These are phyloP conservation scores for Sinosuthora webbiana DNA, from an alignment of 2,113 vertebrate genomes.

Conservation along the genomic window DNA sequence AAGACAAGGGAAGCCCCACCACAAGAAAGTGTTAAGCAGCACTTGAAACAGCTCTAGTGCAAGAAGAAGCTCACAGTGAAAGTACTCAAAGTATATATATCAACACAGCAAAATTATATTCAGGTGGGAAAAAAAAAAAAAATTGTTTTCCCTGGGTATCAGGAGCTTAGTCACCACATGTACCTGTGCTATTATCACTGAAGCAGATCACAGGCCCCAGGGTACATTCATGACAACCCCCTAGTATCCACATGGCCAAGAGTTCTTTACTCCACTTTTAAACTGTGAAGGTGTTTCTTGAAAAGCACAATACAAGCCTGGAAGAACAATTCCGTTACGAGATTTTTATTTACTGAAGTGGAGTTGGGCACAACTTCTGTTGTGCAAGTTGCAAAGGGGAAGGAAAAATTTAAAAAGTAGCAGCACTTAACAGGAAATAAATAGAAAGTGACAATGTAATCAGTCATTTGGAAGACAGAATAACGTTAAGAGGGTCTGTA, in stretches of 20 bases:
- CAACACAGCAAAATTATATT: not conserved
- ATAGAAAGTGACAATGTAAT: not conserved
- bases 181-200: not conserved
- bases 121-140: not conserved
- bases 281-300: not conserved
- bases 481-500: not conserved
- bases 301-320: not conserved
- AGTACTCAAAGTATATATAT: not conserved
- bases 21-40: not conserved
- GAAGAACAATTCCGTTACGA: not conserved
- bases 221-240: not conserved
- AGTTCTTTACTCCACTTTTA: not conserved
- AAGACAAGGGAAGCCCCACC: not conserved
- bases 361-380: not conserved
- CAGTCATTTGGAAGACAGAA: not conserved
- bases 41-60: not conserved
- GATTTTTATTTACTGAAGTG: not conserved
- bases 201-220: not conserved
- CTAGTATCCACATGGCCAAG: not conserved
- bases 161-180: not conserved
- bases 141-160: not conserved
- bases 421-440: not conserved
- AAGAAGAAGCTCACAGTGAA: not conserved
- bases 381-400: not conserved
- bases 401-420: not conserved